Percentiles rank a stretch among this genome's conserved stretches.
phyloP scores from a whole-genome alignment of 2,797 vertebrate genomes.

The Phataginus tetradactyla region DNA sequence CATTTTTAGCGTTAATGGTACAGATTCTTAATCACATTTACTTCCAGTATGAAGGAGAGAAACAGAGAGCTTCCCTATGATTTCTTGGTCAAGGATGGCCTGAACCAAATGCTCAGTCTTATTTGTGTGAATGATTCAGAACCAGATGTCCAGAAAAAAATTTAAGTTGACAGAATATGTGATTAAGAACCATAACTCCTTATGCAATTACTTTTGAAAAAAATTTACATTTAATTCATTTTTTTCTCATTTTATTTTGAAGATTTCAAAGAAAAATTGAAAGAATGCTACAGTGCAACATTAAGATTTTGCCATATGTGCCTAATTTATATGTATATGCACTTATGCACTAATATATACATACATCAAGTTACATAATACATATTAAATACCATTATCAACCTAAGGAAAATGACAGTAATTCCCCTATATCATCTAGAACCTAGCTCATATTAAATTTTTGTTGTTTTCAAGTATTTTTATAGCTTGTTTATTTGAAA shows the following conservation, averaged over 20 bases:
- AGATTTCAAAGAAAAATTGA: conserved; percentile 42
- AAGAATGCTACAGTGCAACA: background rate
- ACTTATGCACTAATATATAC: background rate
- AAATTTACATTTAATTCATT: background rate
- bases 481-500: background rate
- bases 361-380: background rate
- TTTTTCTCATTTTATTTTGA: conserved; percentile 18
- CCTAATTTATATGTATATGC: background rate
- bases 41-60: background rate
- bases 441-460: background rate
- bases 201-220: background rate
- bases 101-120: background rate
- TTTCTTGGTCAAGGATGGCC: background rate
- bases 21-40: background rate
- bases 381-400: background rate
- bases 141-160: background rate
- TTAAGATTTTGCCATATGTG: background rate
- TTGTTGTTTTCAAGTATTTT: background rate
- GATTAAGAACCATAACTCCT: background rate
- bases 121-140: background rate
- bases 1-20: conserved; percentile 21
- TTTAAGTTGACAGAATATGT: background rate
- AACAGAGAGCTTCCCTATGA: background rate
- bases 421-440: background rate
- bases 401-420: background rate